Evolutionary conservation across 2,888 invertebrate genomes (phyloP).

Genomic region (Papilio gigon): DNA sequence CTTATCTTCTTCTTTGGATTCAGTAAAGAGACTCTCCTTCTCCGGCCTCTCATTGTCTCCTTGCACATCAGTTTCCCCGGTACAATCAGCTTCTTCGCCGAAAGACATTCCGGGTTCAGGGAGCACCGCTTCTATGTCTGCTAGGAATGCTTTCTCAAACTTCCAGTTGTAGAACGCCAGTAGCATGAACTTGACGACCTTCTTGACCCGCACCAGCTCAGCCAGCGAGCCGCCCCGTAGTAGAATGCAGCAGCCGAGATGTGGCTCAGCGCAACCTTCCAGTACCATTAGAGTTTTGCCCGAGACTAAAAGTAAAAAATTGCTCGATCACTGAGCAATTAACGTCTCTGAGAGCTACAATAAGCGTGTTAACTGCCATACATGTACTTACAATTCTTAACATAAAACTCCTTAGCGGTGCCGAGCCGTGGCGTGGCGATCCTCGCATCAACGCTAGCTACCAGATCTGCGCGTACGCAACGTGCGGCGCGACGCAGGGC

Average conservation of each 20-base stretch:
- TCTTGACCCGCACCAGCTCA: conserved; percentile 92
- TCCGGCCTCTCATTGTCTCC: conserved; percentile 17
- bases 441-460: conserved; percentile 93
- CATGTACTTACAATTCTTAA: conserved; percentile 65
- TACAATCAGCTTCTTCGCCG: conserved; percentile 52
- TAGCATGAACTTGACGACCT: conserved; percentile 90
- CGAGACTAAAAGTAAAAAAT: conserved; percentile 70
- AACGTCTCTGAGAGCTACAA: too few species aligned
- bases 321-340: too few species aligned
- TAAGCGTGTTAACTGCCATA: too few species aligned
- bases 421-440: conserved; percentile 92
- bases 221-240: conserved; percentile 87
- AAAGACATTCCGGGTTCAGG: conserved; percentile 74
- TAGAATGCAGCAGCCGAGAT: conserved; percentile 93
- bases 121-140: conserved; percentile 87
- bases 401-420: conserved; percentile 90
- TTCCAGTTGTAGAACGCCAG: conserved; percentile 95
- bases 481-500: conserved; percentile 84
- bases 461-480: conserved; percentile 92
- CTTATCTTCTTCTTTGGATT: conserved; percentile 15
- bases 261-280: conserved; percentile 92
- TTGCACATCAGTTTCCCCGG: conserved; percentile 41
- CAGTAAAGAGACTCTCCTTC: conserved; percentile 27
- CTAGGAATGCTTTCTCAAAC: conserved; percentile 95
- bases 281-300: conserved; percentile 96